These are phyloP conservation scores for Hipposideros larvatus DNA, from an alignment of 2,797 vertebrate genomes.

Conservation along the genomic window DNA sequence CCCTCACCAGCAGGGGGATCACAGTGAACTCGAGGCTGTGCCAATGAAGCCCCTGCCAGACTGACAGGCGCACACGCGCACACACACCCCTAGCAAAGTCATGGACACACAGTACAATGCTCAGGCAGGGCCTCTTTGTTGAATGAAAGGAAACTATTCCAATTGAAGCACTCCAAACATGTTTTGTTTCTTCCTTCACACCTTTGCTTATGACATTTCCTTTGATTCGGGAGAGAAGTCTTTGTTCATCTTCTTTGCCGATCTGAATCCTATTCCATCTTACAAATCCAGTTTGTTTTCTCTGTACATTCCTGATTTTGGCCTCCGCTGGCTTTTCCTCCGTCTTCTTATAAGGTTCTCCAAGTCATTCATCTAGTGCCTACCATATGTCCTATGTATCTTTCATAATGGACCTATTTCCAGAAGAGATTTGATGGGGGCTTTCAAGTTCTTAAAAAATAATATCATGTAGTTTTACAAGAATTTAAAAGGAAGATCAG, in stretches of 20 bases:
- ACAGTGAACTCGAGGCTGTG: not conserved
- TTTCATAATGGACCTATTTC: constrained; percentile 12
- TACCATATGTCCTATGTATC: not conserved
- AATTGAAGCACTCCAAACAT: not conserved
- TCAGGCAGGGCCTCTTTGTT: not conserved
- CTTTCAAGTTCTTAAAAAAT: constrained; percentile 12
- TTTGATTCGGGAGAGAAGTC: not conserved
- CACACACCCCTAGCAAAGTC: not conserved
- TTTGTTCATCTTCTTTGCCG: not conserved
- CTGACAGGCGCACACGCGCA: too few species aligned
- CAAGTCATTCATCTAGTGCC: not conserved
- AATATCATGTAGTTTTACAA: not conserved
- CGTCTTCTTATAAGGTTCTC: not conserved
- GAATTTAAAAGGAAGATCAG: not conserved
- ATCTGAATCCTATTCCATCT: not conserved
- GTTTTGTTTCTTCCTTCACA: not conserved
- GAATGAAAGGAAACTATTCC: not conserved
- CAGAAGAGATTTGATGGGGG: not conserved
- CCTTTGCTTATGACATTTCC: not conserved
- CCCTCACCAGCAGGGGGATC: not conserved
- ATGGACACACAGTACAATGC: not conserved
- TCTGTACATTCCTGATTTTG: not conserved
- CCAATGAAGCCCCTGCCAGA: too few species aligned
- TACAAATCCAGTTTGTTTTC: not conserved
- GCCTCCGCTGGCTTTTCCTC: not conserved